These are phyloP conservation scores for Drosophila monieri DNA, from an alignment of 2,888 invertebrate species.

Conservation along the genomic window DNA sequence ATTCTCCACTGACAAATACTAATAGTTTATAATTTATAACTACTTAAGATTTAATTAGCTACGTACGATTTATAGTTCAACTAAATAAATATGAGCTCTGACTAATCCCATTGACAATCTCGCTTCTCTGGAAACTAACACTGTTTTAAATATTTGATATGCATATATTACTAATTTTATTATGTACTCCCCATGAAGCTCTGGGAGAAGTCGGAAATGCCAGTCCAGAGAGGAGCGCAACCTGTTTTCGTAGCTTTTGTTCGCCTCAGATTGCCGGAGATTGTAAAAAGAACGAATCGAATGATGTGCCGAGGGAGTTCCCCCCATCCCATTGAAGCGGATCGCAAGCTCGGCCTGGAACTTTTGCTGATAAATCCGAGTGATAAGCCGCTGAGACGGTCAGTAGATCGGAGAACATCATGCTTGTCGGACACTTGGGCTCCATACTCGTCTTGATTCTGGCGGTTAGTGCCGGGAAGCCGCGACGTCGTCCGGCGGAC, in stretches of 20 bases:
- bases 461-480: constrained; percentile 16
- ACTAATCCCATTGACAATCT: neutral
- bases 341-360: constrained; percentile 14
- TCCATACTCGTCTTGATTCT: constrained; percentile 2
- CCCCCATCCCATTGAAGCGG: constrained; percentile 2
- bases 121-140: neutral
- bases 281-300: constrained; percentile 5
- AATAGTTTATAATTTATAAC: neutral
- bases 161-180: neutral
- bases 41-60: neutral
- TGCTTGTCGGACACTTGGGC: neutral
- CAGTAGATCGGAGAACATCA: constrained; percentile 13
- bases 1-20: neutral
- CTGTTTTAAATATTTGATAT: neutral
- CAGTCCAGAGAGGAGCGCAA: constrained; percentile 6
- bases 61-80: no score
- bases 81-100: neutral
- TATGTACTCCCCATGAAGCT: neutral
- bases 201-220: constrained; percentile 12
- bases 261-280: neutral
- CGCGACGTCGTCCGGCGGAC: constrained; percentile 2
- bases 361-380: constrained; percentile 17
- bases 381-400: constrained; percentile 19
- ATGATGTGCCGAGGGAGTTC: constrained; percentile 8
- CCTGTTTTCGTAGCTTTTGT: constrained; percentile 22